phyloP scores from a whole-genome alignment of 2,113 vertebrate genomes.

The Mionectes macconnelli region DNA sequence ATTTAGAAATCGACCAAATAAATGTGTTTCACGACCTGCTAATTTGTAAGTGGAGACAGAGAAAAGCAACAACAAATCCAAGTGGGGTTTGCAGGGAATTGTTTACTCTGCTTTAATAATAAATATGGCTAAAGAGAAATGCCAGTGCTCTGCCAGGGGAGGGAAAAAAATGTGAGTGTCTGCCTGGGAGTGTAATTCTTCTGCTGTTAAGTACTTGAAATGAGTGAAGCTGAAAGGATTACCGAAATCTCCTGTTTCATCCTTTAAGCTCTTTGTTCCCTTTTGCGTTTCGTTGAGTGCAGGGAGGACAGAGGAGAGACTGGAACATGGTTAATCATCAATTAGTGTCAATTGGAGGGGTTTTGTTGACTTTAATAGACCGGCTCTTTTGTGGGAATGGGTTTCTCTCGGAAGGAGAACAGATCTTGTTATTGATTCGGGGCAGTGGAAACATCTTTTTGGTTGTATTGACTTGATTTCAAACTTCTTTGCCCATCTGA shows the following conservation, averaged over 20 bases:
- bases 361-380: neutral
- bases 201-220: neutral
- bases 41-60: neutral
- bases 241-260: neutral
- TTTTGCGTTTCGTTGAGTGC: neutral
- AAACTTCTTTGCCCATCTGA: neutral
- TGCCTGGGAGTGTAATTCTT: neutral
- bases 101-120: slow-evolving; percentile 5
- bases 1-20: slow-evolving; percentile 6
- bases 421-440: neutral
- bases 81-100: neutral
- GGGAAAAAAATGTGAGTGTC: neutral
- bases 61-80: neutral
- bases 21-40: neutral
- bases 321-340: neutral
- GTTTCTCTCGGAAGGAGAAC: neutral
- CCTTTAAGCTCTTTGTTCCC: neutral
- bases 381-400: neutral
- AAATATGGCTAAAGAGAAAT: neutral
- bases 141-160: neutral
- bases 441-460: neutral
- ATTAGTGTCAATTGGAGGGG: neutral
- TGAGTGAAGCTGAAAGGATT: neutral
- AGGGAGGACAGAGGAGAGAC: neutral
- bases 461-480: neutral